Base-by-base conservation (phyloP, 2,113 vertebrate species). In the Micronycteris hirsuta region DNA sequence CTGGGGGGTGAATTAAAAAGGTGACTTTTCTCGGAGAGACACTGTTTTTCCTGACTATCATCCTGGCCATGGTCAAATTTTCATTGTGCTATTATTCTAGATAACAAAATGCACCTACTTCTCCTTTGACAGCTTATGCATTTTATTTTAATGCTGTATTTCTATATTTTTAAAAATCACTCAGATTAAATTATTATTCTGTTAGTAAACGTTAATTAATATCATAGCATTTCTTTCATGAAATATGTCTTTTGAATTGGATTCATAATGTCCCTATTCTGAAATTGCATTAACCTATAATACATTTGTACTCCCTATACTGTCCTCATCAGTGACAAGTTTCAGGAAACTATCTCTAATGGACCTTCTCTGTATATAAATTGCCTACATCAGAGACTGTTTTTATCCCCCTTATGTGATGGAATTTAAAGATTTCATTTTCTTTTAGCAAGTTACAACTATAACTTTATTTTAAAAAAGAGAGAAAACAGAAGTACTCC, bases 351-450 rank as follows among this genome's bases (percentile, higher is more conserved):
- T 81, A 7, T 41, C 26, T 86, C 22, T 33, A 71, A 65, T 65
- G 20, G 1, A 54, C 1, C 3, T 86, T 65, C 5, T 65, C 36
- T 93, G 10, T 41, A 38, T 14, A 86, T 91, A 82, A 86, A 61
- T 41, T 56, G 17, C 63, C 13, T 78, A 67, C 0, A 70, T 74
- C 28, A 80, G 28, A 80, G 31, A 36, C 5, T 81, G 15, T 0
- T 54, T 52, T 41, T 68, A 43, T 67, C 16, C 13, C 13, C 2
- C n/a, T 74, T 68, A 68, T 33, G 19, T 52, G 86, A 89, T 77
- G 20, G 8, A 86, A 88, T 94, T 36, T 78, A 22, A 92, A 91
- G 68, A 47, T 88, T 93, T 93, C 31, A 76, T 89, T 96, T 96
- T 84, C 43, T 96, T 85, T 71, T 61, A 89, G 68, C 20, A 91